Evolutionary conservation across 2,113 vertebrate species (phyloP).

Genomic region (Etheostoma spectabile): DNA sequence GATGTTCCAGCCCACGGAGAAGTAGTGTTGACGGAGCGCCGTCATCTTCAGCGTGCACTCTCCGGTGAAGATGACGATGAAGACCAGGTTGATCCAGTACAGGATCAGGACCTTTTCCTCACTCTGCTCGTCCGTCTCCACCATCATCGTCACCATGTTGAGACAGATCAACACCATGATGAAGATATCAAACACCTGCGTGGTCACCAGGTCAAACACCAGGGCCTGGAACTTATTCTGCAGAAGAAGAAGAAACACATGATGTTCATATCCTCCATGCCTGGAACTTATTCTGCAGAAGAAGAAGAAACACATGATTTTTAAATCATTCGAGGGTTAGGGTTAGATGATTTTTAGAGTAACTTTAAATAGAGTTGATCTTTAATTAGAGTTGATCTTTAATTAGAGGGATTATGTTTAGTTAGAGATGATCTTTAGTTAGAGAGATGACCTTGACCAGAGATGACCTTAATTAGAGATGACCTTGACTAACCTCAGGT

Average conservation of each 20-base stretch:
- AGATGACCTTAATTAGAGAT: no score
- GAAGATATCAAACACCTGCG: slow-evolving; percentile 92
- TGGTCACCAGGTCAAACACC: slow-evolving; percentile 92
- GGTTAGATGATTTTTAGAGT: no score
- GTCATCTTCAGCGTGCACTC: slow-evolving; percentile 93
- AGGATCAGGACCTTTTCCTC: slow-evolving; percentile 86
- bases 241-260: no score
- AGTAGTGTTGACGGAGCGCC: slow-evolving; percentile 91
- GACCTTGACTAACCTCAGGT: slow-evolving; percentile 79
- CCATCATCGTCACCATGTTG: slow-evolving; percentile 99
- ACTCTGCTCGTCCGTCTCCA: slow-evolving; percentile 95
- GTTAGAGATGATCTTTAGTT: no score
- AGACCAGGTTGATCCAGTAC: slow-evolving; percentile 90
- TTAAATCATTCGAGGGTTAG: no score
- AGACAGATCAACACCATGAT: slow-evolving; percentile 98
- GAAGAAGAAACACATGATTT: no score
- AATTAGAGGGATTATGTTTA: no score
- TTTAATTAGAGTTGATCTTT: no score
- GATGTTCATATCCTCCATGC: no score
- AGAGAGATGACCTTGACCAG: no score
- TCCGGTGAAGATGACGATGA: slow-evolving; percentile 91
- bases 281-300: no score
- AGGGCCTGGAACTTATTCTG: slow-evolving; percentile 78
- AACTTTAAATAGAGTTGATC: no score
- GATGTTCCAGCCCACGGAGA: slow-evolving; percentile 94